A percentile compares a stretch with the other conserved stretches of the same genome.
phyloP scores from a whole-genome alignment of 2,888 invertebrate genomes.

The Theretra japonica region DNA sequence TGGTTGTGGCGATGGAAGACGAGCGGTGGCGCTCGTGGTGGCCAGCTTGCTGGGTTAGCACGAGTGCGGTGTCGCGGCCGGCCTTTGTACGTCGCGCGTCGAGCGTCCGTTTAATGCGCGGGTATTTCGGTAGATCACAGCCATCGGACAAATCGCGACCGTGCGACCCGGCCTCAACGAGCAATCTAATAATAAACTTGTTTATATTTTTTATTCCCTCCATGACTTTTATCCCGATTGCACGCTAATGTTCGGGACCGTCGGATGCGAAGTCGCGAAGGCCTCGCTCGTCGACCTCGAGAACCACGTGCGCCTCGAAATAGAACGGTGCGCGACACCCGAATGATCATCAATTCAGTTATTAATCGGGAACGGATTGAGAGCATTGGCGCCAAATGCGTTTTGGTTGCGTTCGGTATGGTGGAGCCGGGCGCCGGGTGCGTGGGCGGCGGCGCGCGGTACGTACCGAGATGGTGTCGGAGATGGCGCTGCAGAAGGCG shows the following conservation, averaged over 20 bases:
- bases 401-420: conserved; percentile 54
- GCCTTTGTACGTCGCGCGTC: conserved; percentile 68
- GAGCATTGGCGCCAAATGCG: conserved; percentile 63
- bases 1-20: conserved; percentile 34
- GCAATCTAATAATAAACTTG: conserved; percentile 84
- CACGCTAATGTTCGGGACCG: conserved; percentile 51
- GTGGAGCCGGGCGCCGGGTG: conserved; percentile 41
- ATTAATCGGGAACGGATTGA: conserved; percentile 54
- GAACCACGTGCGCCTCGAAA: conserved; percentile 80
- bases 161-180: conserved; percentile 82
- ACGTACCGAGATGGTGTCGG: conserved; percentile 82
- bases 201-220: conserved; percentile 82
- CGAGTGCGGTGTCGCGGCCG: conserved; percentile 64
- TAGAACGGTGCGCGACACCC: conserved; percentile 64
- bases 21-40: conserved; percentile 49
- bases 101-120: conserved; percentile 73
- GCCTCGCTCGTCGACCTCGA: conserved; percentile 67
- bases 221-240: conserved; percentile 70
- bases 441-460: conserved; percentile 45
- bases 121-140: conserved; percentile 82
- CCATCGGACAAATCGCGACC: conserved; percentile 83
- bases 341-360: conserved; percentile 52
- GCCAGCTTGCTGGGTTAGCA: conserved; percentile 59
- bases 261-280: conserved; percentile 46
- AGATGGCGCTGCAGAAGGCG: conserved; percentile 82